These are phyloP conservation scores for Yoshiicerus persimilis DNA, from an alignment of 1,140 invertebrate genomes.

Conservation along the genomic window DNA sequence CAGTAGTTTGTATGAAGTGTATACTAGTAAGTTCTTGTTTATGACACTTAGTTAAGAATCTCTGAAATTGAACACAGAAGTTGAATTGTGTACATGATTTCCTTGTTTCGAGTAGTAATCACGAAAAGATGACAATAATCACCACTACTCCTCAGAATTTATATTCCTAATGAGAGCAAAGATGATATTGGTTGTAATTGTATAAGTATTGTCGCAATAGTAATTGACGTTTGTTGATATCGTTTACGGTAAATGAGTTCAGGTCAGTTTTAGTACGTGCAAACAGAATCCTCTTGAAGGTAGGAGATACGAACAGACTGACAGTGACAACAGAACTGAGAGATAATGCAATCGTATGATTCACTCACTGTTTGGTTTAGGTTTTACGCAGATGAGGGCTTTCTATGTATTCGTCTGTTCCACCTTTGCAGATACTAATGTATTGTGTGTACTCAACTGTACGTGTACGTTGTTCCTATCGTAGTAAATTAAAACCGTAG, in stretches of 20 bases:
- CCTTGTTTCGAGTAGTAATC: not conserved
- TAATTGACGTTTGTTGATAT: not conserved
- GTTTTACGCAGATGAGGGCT: not conserved
- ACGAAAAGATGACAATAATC: not conserved
- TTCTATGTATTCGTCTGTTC: not conserved
- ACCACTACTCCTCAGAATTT: not conserved
- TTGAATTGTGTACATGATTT: not conserved
- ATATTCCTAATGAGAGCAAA: not conserved
- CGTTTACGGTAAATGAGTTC: not conserved
- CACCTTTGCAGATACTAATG: not conserved
- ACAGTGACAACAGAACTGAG: constrained; percentile 5
- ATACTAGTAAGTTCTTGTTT: not conserved
- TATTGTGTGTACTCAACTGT: not conserved
- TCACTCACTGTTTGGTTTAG: not conserved
- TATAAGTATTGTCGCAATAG: not conserved
- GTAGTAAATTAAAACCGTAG: not conserved
- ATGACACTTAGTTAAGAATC: not conserved
- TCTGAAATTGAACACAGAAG: not conserved
- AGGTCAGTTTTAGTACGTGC: not conserved
- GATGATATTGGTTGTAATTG: not conserved
- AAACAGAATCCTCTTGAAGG: not conserved
- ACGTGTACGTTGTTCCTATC: no score
- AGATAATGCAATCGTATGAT: not conserved
- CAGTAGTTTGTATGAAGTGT: no score
- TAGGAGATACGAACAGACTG: not conserved